These are phyloP conservation scores for Triops cancriformis DNA, from an alignment of 1,140 invertebrate species.

Conservation along the genomic window DNA sequence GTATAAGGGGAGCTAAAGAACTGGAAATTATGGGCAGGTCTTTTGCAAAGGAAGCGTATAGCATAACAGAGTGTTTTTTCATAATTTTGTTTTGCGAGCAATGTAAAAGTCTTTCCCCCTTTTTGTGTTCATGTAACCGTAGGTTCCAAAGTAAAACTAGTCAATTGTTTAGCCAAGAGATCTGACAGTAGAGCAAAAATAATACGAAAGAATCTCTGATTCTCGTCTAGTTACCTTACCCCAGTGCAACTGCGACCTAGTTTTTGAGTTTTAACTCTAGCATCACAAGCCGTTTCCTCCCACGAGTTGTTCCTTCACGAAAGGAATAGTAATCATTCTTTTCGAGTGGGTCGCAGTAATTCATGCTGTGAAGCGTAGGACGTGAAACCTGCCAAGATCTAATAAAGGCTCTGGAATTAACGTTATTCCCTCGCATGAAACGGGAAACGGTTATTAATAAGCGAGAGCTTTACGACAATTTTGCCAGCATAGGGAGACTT, in stretches of 20 bases:
- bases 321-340: background rate
- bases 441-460: too few species aligned
- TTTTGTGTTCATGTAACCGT: background rate
- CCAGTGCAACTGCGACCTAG: background rate
- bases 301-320: background rate
- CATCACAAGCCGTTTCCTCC: background rate
- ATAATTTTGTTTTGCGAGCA: background rate
- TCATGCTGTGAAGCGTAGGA: too few species aligned
- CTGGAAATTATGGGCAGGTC: background rate
- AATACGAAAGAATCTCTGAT: background rate
- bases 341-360: background rate
- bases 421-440: too few species aligned
- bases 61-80: background rate
- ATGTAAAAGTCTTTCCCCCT: background rate
- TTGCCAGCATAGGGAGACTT: too few species aligned
- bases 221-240: background rate
- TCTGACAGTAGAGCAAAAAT: background rate
- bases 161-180: background rate
- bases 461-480: too few species aligned
- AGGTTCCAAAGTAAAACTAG: background rate
- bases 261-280: background rate
- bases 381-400: too few species aligned
- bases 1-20: background rate
- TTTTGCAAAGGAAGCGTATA: background rate
- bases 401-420: too few species aligned